A percentile compares a stretch with the other conserved stretches of the same genome.
These are phyloP conservation scores for Palythoa grandis DNA, from an alignment of 92 coral and sea anemone genomes.

Conservation along the genomic window DNA sequence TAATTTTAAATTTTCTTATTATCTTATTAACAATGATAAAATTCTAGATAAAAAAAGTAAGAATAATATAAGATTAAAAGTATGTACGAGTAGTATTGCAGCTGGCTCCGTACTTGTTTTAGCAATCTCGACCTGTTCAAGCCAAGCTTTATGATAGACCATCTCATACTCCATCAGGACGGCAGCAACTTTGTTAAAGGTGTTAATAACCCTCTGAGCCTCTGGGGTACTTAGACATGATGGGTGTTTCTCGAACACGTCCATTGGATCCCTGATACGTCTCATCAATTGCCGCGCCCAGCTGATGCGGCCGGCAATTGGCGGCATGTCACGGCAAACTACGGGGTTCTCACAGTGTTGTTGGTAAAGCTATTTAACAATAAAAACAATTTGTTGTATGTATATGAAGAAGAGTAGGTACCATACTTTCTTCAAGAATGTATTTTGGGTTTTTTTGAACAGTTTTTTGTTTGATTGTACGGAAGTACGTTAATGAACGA, in stretches of 20 bases:
- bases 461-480: too few relatives aligned
- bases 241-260: slow-evolving; percentile 76
- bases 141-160: slow-evolving; percentile 84
- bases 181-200: slow-evolving; percentile 75
- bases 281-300: slow-evolving; percentile 90
- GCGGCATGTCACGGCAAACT: slow-evolving; percentile 79
- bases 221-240: slow-evolving; percentile 71
- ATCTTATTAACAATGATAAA: too few relatives aligned
- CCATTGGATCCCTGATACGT: slow-evolving; percentile 85
- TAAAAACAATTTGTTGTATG: too few relatives aligned
- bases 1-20: too few relatives aligned
- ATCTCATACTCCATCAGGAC: slow-evolving; percentile 78
- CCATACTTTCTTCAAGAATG: too few relatives aligned
- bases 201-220: slow-evolving; percentile 67
- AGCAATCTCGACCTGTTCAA: slow-evolving; percentile 79
- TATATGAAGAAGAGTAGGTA: too few relatives aligned
- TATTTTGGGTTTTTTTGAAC: too few relatives aligned
- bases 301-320: slow-evolving; percentile 85
- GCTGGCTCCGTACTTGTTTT: slow-evolving; percentile 62
- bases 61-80: neutral
- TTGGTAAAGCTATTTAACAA: slow-evolving; percentile 63
- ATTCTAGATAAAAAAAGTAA: neutral
- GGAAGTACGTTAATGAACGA: too few relatives aligned
- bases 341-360: slow-evolving; percentile 79
- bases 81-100: neutral